A percentile compares a stretch with the other conserved stretches of the same genome.
These are phyloP conservation scores for Podilymbus podiceps DNA, from an alignment of 2,113 vertebrate genomes.

Conservation along the genomic window DNA sequence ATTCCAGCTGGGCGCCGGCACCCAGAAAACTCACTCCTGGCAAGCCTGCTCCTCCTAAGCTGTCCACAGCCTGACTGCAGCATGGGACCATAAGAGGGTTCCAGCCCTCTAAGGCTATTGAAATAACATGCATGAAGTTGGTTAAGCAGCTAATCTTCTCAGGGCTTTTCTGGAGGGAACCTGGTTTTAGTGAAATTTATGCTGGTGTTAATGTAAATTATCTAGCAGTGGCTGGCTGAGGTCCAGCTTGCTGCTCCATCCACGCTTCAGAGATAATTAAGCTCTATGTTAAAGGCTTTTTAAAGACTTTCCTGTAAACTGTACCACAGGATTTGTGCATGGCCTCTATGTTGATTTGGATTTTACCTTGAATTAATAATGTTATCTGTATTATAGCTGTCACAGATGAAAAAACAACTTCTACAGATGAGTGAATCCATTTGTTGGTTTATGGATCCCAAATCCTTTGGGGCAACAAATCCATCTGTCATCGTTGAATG, in stretches of 20 bases:
- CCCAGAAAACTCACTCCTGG: background rate
- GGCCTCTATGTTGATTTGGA: background rate
- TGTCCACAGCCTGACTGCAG: background rate
- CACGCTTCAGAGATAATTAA: background rate
- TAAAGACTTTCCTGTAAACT: background rate
- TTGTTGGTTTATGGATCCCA: slow-evolving; percentile 70
- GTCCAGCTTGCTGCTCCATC: background rate
- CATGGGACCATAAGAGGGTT: background rate
- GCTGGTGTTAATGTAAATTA: background rate
- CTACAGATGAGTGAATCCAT: slow-evolving; percentile 69
- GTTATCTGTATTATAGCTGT: slow-evolving; percentile 63
- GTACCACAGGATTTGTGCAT: background rate
- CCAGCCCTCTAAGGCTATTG: background rate
- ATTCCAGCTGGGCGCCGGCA: background rate
- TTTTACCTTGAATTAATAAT: slow-evolving; percentile 64
- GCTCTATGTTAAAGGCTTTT: background rate
- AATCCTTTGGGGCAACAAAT: slow-evolving; percentile 55
- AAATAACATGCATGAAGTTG: background rate
- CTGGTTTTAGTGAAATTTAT: background rate
- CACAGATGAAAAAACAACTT: slow-evolving; percentile 70
- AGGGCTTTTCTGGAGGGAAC: background rate
- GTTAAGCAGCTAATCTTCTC: background rate
- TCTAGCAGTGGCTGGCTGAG: rapidly evolving
- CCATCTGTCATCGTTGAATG: slow-evolving; percentile 50
- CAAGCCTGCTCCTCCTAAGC: background rate